phyloP scores from a whole-genome alignment of 2,797 vertebrate species.

The Chaenodraco wilsoni region DNA sequence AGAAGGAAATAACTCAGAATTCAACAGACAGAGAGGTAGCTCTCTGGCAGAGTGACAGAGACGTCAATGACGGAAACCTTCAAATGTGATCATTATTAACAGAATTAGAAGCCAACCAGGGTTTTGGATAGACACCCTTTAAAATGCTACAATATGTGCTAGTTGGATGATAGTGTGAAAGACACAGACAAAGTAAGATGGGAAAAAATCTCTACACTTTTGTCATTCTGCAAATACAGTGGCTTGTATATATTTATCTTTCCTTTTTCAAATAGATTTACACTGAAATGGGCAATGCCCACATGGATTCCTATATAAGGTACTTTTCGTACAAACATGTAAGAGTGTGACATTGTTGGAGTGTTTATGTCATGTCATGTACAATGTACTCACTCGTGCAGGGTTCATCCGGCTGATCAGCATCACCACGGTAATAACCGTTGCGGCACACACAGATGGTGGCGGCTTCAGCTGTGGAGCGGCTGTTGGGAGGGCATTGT shows the following conservation, averaged over 20 bases:
- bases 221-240: conserved; percentile 5
- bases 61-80: conserved; percentile 44
- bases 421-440: conserved; percentile 93
- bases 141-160: conserved; percentile 15
- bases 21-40: conserved; percentile 34
- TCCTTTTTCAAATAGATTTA: neutral
- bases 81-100: conserved; percentile 41
- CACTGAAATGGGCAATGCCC: conserved; percentile 11
- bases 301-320: neutral
- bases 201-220: conserved; percentile 4
- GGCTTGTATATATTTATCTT: conserved; percentile 6
- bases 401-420: conserved; percentile 89
- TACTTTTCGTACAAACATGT: neutral
- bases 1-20: conserved; percentile 19
- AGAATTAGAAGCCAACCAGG: conserved; percentile 12
- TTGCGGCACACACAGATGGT: conserved; percentile 94
- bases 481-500: conserved; percentile 94
- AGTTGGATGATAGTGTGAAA: conserved; percentile 2
- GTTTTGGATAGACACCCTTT: conserved; percentile 25
- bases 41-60: conserved; percentile 41
- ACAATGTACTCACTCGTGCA: conserved; percentile 92
- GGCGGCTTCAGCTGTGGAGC: conserved; percentile 91
- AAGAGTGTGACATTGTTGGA: neutral
- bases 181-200: neutral
- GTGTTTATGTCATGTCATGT: neutral